Conservation (phyloP, 2,888 invertebrate genomes). For the Pecten maximus region DNA sequence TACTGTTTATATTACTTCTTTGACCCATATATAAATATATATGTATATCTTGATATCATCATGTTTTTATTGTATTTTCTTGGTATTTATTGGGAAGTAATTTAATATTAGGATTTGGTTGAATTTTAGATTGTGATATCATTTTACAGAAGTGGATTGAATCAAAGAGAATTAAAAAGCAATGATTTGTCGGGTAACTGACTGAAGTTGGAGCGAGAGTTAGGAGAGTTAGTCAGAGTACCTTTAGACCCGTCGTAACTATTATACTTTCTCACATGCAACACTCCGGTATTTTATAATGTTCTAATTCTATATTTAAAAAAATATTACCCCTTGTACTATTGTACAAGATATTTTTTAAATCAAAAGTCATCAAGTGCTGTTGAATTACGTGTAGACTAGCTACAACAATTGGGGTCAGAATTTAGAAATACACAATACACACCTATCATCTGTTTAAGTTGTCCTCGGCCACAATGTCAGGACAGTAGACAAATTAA, state of each 20-base stretch:
- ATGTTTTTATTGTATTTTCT: too few species aligned
- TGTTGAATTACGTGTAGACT: neutral
- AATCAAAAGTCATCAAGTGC: neutral
- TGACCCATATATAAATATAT: too few species aligned
- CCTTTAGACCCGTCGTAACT: neutral
- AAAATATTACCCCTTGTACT: neutral
- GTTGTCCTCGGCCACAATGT: neutral
- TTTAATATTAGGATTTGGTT: too few species aligned
- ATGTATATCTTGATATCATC: too few species aligned
- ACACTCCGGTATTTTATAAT: neutral
- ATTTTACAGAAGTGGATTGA: too few species aligned
- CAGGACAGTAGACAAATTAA: constrained; percentile 15
- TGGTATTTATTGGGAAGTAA: too few species aligned
- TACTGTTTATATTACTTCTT: too few species aligned
- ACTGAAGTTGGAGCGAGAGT: too few species aligned
- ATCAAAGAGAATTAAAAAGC: too few species aligned
- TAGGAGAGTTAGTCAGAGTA: neutral
- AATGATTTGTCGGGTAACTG: too few species aligned
- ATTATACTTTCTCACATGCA: neutral
- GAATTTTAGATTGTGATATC: too few species aligned
- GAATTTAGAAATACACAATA: neutral
- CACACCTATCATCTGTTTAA: neutral
- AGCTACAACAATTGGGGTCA: neutral
- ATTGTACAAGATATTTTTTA: neutral
- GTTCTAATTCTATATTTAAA: neutral